A percentile compares a stretch with the other conserved stretches of the same genome.
Conservation (phyloP, 2,113 vertebrate genomes). For the Nibea coibor region DNA sequence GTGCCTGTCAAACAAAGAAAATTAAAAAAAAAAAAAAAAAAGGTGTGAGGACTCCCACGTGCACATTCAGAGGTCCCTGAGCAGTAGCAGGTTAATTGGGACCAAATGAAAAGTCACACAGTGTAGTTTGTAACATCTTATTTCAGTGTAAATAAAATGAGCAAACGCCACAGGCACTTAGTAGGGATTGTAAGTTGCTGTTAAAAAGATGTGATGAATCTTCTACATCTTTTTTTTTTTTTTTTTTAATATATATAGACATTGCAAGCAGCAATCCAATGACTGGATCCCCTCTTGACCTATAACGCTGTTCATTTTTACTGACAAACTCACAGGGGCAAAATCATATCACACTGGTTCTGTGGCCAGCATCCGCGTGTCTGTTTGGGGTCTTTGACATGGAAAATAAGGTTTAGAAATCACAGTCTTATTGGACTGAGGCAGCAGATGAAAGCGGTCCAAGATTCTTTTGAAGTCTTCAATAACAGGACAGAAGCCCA, state of each 20-base stretch:
- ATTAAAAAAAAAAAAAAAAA: too few species aligned
- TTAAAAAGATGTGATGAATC: not conserved
- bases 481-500: conserved; percentile 66
- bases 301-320: not conserved
- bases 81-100: not conserved
- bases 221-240: not conserved
- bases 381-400: conserved; percentile 52
- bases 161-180: too few species aligned
- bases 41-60: too few species aligned
- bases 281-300: not conserved
- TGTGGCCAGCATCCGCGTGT: conserved; percentile 67
- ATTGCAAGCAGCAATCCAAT: not conserved
- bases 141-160: not conserved
- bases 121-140: not conserved
- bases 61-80: not conserved
- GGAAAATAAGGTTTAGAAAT: conserved; percentile 50
- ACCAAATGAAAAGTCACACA: not conserved
- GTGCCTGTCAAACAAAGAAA: not conserved
- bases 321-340: conserved; percentile 15
- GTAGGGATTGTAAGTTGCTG: not conserved
- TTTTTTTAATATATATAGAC: too few species aligned
- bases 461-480: conserved; percentile 84
- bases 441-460: conserved; percentile 89
- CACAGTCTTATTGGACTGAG: conserved; percentile 85
- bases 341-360: conserved; percentile 56